Conservation (phyloP, 92 coral and sea anemone genomes). For the Desmophyllum pertusum region DNA sequence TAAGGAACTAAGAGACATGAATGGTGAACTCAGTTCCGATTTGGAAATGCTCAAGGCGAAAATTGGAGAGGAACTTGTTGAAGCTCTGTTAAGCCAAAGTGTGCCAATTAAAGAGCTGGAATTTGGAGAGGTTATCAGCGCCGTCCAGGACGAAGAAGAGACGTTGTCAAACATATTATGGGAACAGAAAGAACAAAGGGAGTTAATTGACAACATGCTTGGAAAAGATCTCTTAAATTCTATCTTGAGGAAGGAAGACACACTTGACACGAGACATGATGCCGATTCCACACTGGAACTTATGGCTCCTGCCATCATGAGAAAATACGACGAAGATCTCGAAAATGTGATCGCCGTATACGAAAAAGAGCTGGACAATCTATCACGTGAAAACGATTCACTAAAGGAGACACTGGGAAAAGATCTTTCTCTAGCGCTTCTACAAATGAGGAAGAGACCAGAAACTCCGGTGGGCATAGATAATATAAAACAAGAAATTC, state of each 20-base stretch:
- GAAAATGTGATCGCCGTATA: slow-evolving; percentile 67
- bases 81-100: slow-evolving; percentile 28
- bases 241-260: slow-evolving; percentile 11
- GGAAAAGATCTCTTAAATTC: slow-evolving; percentile 56
- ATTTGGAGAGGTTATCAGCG: slow-evolving; percentile 34
- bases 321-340: slow-evolving; percentile 60
- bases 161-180: slow-evolving; percentile 55
- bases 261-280: neutral
- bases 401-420: slow-evolving; percentile 60
- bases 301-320: slow-evolving; percentile 47
- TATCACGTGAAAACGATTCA: slow-evolving; percentile 45
- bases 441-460: neutral
- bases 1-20: slow-evolving; percentile 50
- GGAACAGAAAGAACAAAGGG: slow-evolving; percentile 56
- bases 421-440: slow-evolving; percentile 54
- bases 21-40: slow-evolving; percentile 54
- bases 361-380: slow-evolving; percentile 61
- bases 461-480: neutral
- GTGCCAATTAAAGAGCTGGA: slow-evolving; percentile 7
- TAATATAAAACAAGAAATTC: neutral
- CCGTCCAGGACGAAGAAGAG: slow-evolving; percentile 36
- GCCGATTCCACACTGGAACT: neutral
- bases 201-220: slow-evolving; percentile 34
- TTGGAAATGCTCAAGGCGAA: slow-evolving; percentile 57
- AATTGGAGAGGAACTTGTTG: slow-evolving; percentile 64